Evolutionary conservation across 2,888 invertebrate species (phyloP).

Genomic region (Eupithecia centaureata): DNA sequence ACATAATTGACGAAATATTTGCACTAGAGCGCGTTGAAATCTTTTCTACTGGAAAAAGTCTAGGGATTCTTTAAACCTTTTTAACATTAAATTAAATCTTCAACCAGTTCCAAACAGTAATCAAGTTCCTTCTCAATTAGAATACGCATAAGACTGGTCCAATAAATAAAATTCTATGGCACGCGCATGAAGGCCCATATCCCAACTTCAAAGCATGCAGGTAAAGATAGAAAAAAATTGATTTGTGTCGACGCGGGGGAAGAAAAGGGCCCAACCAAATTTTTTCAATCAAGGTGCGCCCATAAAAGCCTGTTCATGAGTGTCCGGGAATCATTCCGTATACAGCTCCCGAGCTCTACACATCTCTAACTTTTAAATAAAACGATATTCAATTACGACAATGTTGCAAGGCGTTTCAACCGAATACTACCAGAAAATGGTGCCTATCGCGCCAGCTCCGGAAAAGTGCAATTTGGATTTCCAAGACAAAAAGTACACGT

Average conservation of each 20-base stretch:
- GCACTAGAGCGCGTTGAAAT: slow-evolving; percentile 21
- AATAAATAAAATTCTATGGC: slow-evolving; percentile 69
- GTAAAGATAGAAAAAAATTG: slow-evolving; percentile 71
- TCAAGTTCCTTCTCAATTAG: slow-evolving; percentile 14
- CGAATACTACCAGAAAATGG: slow-evolving; percentile 60
- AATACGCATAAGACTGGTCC: slow-evolving; percentile 48
- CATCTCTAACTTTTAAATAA: slow-evolving; percentile 49
- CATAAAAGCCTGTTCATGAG: slow-evolving; percentile 67
- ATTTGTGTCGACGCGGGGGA: slow-evolving; percentile 61
- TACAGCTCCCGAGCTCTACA: slow-evolving; percentile 57
- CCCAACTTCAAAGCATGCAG: slow-evolving; percentile 64
- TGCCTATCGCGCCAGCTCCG: slow-evolving; percentile 83
- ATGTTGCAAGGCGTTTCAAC: slow-evolving; percentile 63
- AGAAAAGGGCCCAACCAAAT: slow-evolving; percentile 70
- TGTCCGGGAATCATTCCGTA: slow-evolving; percentile 70
- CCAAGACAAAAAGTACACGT: slow-evolving; percentile 85
- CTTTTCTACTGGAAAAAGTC: slow-evolving; percentile 11
- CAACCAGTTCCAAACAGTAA: slow-evolving; percentile 10
- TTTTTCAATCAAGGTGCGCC: slow-evolving; percentile 70
- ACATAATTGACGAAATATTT: background rate
- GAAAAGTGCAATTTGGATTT: slow-evolving; percentile 64
- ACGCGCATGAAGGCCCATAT: slow-evolving; percentile 68
- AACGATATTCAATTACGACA: slow-evolving; percentile 16
- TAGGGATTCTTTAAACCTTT: background rate
- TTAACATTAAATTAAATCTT: background rate